These are phyloP conservation scores for Mustela erminea DNA, from an alignment of 2,797 vertebrate genomes.

Conservation along the genomic window DNA sequence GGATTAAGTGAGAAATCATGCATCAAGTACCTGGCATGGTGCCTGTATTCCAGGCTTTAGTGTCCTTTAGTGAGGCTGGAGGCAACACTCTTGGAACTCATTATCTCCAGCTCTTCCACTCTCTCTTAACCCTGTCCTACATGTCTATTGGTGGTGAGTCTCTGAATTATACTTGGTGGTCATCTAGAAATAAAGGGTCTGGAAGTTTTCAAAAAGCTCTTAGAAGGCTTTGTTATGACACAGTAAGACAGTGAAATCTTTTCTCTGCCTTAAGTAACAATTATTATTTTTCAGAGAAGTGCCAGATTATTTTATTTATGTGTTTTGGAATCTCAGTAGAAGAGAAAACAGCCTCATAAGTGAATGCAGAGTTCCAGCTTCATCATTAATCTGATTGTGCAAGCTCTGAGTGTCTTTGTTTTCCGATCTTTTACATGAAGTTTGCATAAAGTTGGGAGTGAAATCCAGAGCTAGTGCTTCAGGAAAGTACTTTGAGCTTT, in stretches of 20 bases:
- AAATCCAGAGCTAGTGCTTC: background rate
- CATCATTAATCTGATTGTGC: background rate
- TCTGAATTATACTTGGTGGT: background rate
- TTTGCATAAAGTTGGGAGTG: background rate
- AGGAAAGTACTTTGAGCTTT: background rate
- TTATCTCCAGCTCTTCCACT: background rate
- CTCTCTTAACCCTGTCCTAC: background rate
- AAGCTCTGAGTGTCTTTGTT: background rate
- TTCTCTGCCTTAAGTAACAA: slow-evolving; percentile 26
- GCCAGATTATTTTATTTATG: slow-evolving; percentile 45
- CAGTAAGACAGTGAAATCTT: background rate
- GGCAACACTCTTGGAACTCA: background rate
- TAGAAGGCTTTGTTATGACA: background rate
- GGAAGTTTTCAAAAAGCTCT: background rate
- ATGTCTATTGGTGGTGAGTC: background rate
- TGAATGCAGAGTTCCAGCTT: background rate
- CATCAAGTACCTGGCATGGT: background rate
- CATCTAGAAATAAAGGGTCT: background rate
- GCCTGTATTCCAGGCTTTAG: background rate
- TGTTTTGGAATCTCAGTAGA: slow-evolving; percentile 40
- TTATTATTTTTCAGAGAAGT: slow-evolving; percentile 10
- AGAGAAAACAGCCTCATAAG: background rate
- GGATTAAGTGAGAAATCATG: background rate
- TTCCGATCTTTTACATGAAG: background rate
- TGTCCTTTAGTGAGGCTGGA: background rate